A percentile compares a stretch with the other conserved stretches of the same genome.
Conservation (phyloP, 2,113 vertebrate species). For the Motacilla tschutschensis region DNA sequence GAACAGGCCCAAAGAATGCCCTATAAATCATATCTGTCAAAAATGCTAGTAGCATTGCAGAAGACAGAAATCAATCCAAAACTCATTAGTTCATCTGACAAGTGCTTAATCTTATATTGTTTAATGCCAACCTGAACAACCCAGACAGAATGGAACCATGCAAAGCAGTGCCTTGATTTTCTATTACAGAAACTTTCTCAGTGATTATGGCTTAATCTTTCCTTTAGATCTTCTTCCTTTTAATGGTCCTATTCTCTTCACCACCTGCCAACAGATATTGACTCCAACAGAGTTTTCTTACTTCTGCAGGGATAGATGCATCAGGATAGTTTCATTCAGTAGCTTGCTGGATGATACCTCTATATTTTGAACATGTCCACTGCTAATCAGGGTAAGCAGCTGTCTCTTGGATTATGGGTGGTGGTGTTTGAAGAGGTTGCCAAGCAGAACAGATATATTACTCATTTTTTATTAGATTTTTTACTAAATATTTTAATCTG, state of each 20-base stretch:
- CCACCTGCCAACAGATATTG: constrained; percentile 11
- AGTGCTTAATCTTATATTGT: constrained; percentile 77
- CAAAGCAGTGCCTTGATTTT: constrained; percentile 48
- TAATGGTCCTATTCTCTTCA: constrained; percentile 4
- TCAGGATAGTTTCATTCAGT: neutral
- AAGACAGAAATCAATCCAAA: constrained; percentile 83
- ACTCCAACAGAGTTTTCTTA: constrained; percentile 13
- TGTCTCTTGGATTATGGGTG: neutral
- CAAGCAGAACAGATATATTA: neutral
- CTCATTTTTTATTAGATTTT: neutral
- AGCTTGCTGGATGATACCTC: neutral
- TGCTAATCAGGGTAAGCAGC: constrained; percentile 8
- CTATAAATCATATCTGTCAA: constrained; percentile 81
- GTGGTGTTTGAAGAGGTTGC: neutral
- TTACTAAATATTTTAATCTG: neutral
- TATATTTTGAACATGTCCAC: neutral
- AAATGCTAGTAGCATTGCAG: constrained; percentile 65
- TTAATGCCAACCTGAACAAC: constrained; percentile 61
- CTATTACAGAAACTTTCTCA: constrained; percentile 46
- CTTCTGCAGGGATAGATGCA: neutral
- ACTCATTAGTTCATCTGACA: constrained; percentile 78
- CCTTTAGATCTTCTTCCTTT: constrained; percentile 19
- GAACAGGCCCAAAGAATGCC: constrained; percentile 69
- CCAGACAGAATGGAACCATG: constrained; percentile 57
- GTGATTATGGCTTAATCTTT: constrained; percentile 65